phyloP scores from a whole-genome alignment of 2,113 vertebrate genomes.

The Callaeas wilsoni region DNA sequence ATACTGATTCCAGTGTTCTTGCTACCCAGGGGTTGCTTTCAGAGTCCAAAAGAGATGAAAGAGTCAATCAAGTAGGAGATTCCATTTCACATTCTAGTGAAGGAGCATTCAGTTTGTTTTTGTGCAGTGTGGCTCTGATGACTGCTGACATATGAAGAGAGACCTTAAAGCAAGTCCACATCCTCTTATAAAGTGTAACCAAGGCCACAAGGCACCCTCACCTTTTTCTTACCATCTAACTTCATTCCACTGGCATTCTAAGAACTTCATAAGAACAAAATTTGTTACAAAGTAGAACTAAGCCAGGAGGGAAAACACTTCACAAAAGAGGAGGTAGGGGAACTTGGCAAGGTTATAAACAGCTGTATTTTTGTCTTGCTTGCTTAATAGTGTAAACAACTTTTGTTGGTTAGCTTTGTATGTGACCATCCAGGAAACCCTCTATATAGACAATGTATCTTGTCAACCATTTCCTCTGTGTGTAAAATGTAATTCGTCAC shows the following conservation, averaged over 20 bases:
- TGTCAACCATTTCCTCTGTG: conserved; percentile 65
- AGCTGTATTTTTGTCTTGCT: conserved; percentile 40
- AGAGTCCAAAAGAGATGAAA: conserved; percentile 33
- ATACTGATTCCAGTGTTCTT: neutral
- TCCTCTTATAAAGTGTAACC: neutral
- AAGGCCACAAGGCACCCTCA: neutral
- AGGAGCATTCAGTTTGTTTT: conserved; percentile 19
- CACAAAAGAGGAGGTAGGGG: neutral
- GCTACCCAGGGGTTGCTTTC: neutral
- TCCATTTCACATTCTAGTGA: neutral
- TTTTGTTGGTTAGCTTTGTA: conserved; percentile 56
- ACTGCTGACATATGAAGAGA: conserved; percentile 28
- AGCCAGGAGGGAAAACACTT: neutral
- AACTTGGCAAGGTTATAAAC: conserved; percentile 26
- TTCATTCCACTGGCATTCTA: neutral
- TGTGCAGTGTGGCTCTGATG: conserved; percentile 5
- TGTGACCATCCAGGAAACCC: conserved; percentile 54
- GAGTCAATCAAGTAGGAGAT: conserved; percentile 45
- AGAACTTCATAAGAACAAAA: neutral
- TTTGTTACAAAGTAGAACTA: neutral
- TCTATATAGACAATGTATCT: conserved; percentile 63
- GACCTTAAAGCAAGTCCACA: conserved; percentile 1
- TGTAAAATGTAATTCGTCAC: conserved; percentile 71
- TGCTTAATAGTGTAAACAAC: conserved; percentile 52
- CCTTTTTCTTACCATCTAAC: conserved; percentile 5